These are phyloP conservation scores for Diarsia mendica DNA, from an alignment of 2,888 invertebrate genomes.

Conservation along the genomic window DNA sequence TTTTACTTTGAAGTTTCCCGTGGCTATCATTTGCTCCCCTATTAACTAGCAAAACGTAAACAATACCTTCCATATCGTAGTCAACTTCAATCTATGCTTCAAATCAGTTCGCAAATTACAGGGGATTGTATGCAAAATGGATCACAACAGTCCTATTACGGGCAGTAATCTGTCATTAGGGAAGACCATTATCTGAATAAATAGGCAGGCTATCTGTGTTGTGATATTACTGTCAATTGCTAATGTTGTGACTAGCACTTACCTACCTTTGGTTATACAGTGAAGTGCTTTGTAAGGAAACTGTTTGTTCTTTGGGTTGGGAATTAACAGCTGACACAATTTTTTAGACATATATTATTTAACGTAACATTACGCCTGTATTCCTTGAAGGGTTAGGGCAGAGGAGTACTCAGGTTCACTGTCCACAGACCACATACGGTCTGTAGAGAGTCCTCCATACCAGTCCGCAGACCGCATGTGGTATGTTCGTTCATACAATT, in stretches of 20 bases:
- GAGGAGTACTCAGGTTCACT: not conserved
- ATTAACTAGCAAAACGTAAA: not conserved
- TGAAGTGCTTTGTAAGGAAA: not conserved
- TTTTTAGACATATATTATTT: not conserved
- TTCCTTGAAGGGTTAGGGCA: not conserved
- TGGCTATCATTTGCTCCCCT: not conserved
- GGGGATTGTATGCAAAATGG: constrained; percentile 53
- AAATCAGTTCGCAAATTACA: constrained; percentile 47
- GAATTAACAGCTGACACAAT: not conserved
- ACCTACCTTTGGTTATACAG: not conserved
- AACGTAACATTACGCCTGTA: not conserved
- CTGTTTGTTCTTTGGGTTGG: not conserved
- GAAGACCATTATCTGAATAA: constrained; percentile 44
- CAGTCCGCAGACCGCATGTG: too few species aligned
- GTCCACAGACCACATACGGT: too few species aligned
- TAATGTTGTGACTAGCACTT: constrained; percentile 30
- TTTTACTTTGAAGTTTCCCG: not conserved
- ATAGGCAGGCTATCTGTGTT: constrained; percentile 33
- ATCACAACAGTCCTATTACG: constrained; percentile 41
- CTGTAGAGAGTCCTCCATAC: too few species aligned
- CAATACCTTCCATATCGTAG: not conserved
- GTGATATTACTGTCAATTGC: constrained; percentile 25
- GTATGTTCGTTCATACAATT: too few species aligned
- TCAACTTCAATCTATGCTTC: constrained; percentile 6
- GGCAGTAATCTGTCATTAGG: constrained; percentile 50